Base-by-base conservation (phyloP, 2,797 vertebrate species). In the Schizothorax lantsangensis region DNA sequence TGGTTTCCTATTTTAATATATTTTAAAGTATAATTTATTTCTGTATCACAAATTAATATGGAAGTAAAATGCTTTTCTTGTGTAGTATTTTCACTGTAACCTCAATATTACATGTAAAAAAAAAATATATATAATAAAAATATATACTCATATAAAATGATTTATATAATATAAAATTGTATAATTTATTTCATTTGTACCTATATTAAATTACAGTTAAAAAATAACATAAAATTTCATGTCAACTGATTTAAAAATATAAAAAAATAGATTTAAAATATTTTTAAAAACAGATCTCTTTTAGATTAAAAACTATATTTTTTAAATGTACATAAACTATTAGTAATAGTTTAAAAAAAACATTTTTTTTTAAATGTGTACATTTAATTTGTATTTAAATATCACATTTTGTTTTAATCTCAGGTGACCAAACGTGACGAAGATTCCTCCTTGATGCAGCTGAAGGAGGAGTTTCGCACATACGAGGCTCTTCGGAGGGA, bases 351-450 rank as follows among this genome's bases (percentile, higher is more conserved):
- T 12, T 57, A n/a, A 59, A 4, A 59, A 5, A 4, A 6, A 6
- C 1, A 1, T 4, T 49, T 15, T 2, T 4, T 49, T 15, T 2
- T 1, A 30, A 64, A 64, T 26, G n/a, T 30, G 5, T 33, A 30
- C 2, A 6, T n/a, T 57, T 57, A 1, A 59, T 21, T 21, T 54
- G 52, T 9, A 4, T 62, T 12, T 0, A 21, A 47, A 30, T 33
- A 26, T 74, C 5, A 12, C 7, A 26, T 15, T n/a, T 19, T 7
- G 86, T 47, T 83, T 54, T 9, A 30, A 78, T 6, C 69, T 11
- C 88, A 99, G 98, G 98, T 99, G 90, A 99, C 98, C 75, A 99
- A 99, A 92, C 96, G 98, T 38, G 98, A 99, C 88, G 98, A 99
- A 91, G 98, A 99, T 91, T 99, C 98, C 14, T 99, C 98, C 54